Base-by-base conservation (phyloP, 2,113 vertebrate species). In the Monarcha castaneiventris region DNA sequence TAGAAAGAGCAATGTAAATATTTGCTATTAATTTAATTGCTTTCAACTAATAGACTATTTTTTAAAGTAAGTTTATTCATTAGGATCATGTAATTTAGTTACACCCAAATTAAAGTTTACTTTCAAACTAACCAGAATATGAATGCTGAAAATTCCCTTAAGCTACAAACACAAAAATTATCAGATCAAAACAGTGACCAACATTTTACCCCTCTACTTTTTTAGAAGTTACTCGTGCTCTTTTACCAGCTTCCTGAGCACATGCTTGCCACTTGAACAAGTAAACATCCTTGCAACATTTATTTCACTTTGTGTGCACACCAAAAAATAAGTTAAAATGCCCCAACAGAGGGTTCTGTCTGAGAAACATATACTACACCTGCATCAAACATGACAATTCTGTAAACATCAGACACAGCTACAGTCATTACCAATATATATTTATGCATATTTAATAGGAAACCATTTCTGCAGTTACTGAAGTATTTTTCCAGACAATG, bases 61-160 rank as follows among this genome's bases (percentile, higher is more conserved):
- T 86, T 87, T 14, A 20, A 93, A 83, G 59, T 16, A 71, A n/a
- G 46, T 94, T 90, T 93, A 87, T 95, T 94, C 23, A 81, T 87
- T 81, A 91, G 66, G 32, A 55, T 69, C 30, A 33, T 3, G 23
- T 88, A 49, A 90, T 74, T 90, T 54, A 80, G 39, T 75, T 92
- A 96, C 83, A 94, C 12, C n/a, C 61, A 78, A 72, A 86, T 74
- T 55, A 35, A 90, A 6, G 18, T 51, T 95, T 39, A 39, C 35
- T 84, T 91, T 94, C 86, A 71, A 55, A 69, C 59, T 39, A 69
- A 87, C 20, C 75, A 77, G 51, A 88, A 84, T 16, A 89, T 1
- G 2, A 86, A 89, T 4, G 9, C 59, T 48, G 43, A 63, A 33
- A 71, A 67, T 33, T 75, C 64, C 75, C 41, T 75, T 61, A 87